A percentile compares a stretch with the other conserved stretches of the same genome.
These are phyloP conservation scores for Theocolax elegans DNA, from an alignment of 1,140 invertebrate genomes.

Conservation along the genomic window DNA sequence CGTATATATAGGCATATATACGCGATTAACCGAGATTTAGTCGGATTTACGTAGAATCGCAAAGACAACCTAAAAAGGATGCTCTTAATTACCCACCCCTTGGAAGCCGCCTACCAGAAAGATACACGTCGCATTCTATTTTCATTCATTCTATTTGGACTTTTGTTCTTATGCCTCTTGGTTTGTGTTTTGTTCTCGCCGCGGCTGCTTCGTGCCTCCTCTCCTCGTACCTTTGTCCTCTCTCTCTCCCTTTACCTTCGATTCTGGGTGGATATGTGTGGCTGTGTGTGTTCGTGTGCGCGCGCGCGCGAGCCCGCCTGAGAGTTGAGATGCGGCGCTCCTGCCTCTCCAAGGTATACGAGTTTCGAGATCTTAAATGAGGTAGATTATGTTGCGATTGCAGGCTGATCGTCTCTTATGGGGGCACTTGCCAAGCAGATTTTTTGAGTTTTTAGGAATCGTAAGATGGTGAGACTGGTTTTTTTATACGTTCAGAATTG, in stretches of 20 bases:
- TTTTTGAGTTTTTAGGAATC: too few relatives aligned
- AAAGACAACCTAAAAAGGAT: conserved; percentile 26
- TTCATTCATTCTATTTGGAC: conserved; percentile 25
- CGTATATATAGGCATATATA: too few relatives aligned
- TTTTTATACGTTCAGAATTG: too few relatives aligned
- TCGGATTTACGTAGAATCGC: too few relatives aligned
- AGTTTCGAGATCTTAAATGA: conserved; percentile 39
- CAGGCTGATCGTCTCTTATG: background rate
- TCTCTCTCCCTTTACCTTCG: conserved; percentile 9
- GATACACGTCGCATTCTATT: conserved; percentile 5
- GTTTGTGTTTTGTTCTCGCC: conserved; percentile 46
- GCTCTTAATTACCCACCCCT: conserved; percentile 24
- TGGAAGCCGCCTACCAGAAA: background rate
- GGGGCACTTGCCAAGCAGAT: background rate
- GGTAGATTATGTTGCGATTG: conserved; percentile 26
- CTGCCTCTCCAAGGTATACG: conserved; percentile 11
- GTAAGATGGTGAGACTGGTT: too few relatives aligned
- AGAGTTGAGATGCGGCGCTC: background rate
- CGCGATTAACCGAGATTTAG: too few relatives aligned
- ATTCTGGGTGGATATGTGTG: background rate
- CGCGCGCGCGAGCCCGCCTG: background rate
- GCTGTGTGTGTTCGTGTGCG: background rate
- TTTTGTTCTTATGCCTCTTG: conserved; percentile 25
- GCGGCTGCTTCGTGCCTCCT: background rate
- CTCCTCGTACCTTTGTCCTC: background rate